Evolutionary conservation across 2,888 invertebrate species (phyloP), one percentile per base, ranked within the genome.

Genomic region (Athalia cordata): DNA sequence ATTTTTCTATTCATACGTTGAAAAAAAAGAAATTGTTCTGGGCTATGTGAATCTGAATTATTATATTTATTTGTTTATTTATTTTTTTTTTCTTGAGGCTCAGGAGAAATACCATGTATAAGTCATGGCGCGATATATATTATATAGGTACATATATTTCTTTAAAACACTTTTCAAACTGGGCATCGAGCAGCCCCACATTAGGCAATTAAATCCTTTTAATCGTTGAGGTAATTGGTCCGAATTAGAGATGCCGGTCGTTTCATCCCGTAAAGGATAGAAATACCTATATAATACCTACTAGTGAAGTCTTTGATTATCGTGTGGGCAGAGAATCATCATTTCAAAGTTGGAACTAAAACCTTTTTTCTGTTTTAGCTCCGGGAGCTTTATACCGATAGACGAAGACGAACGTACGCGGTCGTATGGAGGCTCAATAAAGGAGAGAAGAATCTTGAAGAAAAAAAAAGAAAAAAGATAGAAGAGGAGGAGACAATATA

Each of bases 141-240:
- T 29, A 29, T 29, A 29, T 29, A 29, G 2, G 29, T 29, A 75
- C 62, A 75, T 75, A 75, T 75, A 64, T 74, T 78, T 78, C 78
- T 78, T 72, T 68, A 78, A 72, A 72, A 64, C 70, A 64, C 78
- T 72, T 64, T 55, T 49, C 72, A 29, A 43, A 15, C 59, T 55
- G 13, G 13, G 13, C 29, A 57, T 52, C 66, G 52, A 78, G 75
- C 29, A 29, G 78, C 75, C 78, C 78, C 66, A 76, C 78, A 78
- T 78, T 82, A 80, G 83, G 86, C 87, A 88, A 88, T 89, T 89
- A 89, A 88, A 88, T 87, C 85, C 84, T 88, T 87, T 88, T 89
- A 89, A 89, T 88, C 88, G 88, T 78, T 81, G 61, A 77, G 83
- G 86, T 88, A 88, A 89, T 89, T 86, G 88, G 83, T 81, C 81